Evolutionary conservation across 2,888 invertebrate species (phyloP).

Genomic region (Lamellibrachia columna): DNA sequence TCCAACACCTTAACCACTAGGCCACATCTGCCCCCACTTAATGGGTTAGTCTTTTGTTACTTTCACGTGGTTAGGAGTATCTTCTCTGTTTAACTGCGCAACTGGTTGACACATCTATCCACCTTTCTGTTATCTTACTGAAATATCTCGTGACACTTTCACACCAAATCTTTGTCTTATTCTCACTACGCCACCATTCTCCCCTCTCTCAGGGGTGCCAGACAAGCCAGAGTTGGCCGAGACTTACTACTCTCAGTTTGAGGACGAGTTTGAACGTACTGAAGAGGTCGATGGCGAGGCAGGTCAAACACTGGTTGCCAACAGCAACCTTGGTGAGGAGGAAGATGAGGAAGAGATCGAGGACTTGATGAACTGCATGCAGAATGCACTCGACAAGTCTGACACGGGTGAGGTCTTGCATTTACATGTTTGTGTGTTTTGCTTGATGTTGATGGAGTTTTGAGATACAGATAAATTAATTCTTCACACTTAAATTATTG

Average conservation of each 20-base stretch:
- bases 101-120: too few relatives aligned
- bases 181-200: background rate
- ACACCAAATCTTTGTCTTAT: too few relatives aligned
- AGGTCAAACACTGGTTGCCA: constrained; percentile 38
- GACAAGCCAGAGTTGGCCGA: constrained; percentile 60
- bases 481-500: background rate
- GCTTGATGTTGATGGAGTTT: background rate
- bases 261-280: constrained; percentile 53
- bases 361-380: constrained; percentile 55
- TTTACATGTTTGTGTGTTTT: background rate
- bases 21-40: too few relatives aligned
- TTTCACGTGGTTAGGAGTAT: too few relatives aligned
- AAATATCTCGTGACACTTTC: too few relatives aligned
- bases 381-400: constrained; percentile 54
- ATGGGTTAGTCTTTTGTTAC: too few relatives aligned
- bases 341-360: constrained; percentile 41
- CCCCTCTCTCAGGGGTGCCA: constrained; percentile 56
- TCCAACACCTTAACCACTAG: too few relatives aligned
- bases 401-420: constrained; percentile 46
- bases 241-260: constrained; percentile 64
- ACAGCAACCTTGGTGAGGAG: background rate
- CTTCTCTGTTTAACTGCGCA: too few relatives aligned
- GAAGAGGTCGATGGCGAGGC: constrained; percentile 36
- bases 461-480: background rate
- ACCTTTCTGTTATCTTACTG: too few relatives aligned